A percentile compares a stretch with the other conserved stretches of the same genome.
These are phyloP conservation scores for Solenodon paradoxus DNA, from an alignment of 2,113 vertebrate species.

Conservation along the genomic window DNA sequence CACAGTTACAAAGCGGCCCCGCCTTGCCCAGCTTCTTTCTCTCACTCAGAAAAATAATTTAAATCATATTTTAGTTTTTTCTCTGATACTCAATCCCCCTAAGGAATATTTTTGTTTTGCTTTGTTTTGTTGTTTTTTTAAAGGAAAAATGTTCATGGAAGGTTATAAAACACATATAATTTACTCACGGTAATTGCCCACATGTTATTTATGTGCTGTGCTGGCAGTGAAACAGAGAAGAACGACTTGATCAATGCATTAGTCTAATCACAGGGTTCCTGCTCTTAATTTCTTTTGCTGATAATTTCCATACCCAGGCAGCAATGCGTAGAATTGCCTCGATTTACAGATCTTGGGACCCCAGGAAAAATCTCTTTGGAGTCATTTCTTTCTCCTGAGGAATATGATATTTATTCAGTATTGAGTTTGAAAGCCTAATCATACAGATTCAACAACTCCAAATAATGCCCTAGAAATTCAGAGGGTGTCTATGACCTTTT, in stretches of 20 bases:
- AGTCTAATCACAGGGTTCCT: conserved; percentile 87
- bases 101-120: conserved; percentile 55
- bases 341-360: conserved; percentile 42
- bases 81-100: neutral
- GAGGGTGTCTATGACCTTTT: neutral
- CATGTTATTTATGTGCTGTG: conserved; percentile 78
- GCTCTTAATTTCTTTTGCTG: conserved; percentile 88
- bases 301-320: conserved; percentile 86
- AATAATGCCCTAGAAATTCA: neutral
- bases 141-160: conserved; percentile 52
- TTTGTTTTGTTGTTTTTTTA: conserved; percentile 45
- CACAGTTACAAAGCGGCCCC: accelerated
- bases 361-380: conserved; percentile 49
- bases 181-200: conserved; percentile 64
- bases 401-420: conserved; percentile 1
- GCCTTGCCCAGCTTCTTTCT: neutral
- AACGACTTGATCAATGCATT: conserved; percentile 87
- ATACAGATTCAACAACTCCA: neutral
- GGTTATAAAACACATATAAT: conserved; percentile 69
- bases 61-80: neutral
- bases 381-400: conserved; percentile 27
- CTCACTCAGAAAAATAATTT: neutral
- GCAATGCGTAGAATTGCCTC: conserved; percentile 62
- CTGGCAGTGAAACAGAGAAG: conserved; percentile 85
- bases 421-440: neutral